These are phyloP conservation scores for Butorides virescens DNA, from an alignment of 2,113 vertebrate species.

Conservation along the genomic window DNA sequence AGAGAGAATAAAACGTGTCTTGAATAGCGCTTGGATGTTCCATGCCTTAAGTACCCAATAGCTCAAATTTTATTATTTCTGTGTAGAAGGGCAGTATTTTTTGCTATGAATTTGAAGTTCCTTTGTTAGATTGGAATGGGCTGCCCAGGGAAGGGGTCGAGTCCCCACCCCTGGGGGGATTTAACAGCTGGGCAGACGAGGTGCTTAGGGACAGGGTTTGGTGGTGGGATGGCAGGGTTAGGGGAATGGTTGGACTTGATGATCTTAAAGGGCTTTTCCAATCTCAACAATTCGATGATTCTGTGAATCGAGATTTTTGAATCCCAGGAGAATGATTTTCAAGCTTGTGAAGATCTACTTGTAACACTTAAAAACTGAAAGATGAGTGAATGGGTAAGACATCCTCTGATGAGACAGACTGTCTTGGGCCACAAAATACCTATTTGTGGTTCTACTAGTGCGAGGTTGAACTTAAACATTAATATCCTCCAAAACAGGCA, in stretches of 20 bases:
- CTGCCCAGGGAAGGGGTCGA: too few relatives aligned
- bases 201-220: too few relatives aligned
- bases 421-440: background rate
- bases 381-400: background rate
- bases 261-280: too few relatives aligned
- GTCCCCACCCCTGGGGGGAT: too few relatives aligned
- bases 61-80: background rate
- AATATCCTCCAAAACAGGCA: background rate
- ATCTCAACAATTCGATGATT: too few relatives aligned
- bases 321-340: background rate
- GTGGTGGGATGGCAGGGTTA: too few relatives aligned
- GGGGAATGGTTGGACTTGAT: too few relatives aligned
- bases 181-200: too few relatives aligned
- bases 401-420: background rate
- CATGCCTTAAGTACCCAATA: background rate
- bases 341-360: background rate
- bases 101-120: background rate
- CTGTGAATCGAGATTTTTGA: background rate
- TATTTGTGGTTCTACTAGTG: background rate
- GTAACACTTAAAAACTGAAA: background rate
- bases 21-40: background rate
- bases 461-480: background rate
- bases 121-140: background rate
- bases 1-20: background rate
- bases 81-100: background rate